Evolutionary conservation across 2,797 vertebrate species (phyloP).

Genomic region (Enteromius trimaculatus): DNA sequence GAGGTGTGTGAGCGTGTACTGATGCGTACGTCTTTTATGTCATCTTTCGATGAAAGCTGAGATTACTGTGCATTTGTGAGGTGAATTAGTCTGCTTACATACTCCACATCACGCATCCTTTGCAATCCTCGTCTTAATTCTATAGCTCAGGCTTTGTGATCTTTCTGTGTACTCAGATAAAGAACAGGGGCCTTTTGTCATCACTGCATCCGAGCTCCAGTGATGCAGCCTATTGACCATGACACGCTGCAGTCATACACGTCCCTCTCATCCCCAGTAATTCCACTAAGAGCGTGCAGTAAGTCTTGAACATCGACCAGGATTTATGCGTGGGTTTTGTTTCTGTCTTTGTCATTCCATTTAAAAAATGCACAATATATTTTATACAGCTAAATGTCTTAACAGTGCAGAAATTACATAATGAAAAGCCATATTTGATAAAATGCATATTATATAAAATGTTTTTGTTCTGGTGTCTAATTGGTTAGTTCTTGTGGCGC

Average conservation of each 20-base stretch:
- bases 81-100: slow-evolving; percentile 39
- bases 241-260: slow-evolving; percentile 5
- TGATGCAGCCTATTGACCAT: not conserved
- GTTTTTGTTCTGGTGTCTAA: not conserved
- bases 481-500: not conserved
- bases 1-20: not conserved
- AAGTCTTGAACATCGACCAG: not conserved
- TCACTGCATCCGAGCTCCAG: slow-evolving; percentile 16
- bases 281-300: not conserved
- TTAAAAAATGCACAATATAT: not conserved
- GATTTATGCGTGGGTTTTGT: not conserved
- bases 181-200: slow-evolving; percentile 32
- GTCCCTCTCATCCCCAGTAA: not conserved
- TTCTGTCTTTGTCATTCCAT: not conserved
- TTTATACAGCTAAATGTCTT: not conserved
- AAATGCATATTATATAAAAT: not conserved
- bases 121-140: slow-evolving; percentile 34
- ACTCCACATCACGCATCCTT: slow-evolving; percentile 1
- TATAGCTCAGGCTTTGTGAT: slow-evolving; percentile 20
- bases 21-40: not conserved
- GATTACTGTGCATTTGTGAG: slow-evolving; percentile 42
- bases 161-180: slow-evolving; percentile 36
- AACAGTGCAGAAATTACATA: not conserved
- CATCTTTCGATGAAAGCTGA: slow-evolving; percentile 27
- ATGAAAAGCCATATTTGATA: not conserved